Evolutionary conservation across 2,797 vertebrate species (phyloP), one percentile per base, ranked within the genome.

Genomic region (Ciconia nigra): DNA sequence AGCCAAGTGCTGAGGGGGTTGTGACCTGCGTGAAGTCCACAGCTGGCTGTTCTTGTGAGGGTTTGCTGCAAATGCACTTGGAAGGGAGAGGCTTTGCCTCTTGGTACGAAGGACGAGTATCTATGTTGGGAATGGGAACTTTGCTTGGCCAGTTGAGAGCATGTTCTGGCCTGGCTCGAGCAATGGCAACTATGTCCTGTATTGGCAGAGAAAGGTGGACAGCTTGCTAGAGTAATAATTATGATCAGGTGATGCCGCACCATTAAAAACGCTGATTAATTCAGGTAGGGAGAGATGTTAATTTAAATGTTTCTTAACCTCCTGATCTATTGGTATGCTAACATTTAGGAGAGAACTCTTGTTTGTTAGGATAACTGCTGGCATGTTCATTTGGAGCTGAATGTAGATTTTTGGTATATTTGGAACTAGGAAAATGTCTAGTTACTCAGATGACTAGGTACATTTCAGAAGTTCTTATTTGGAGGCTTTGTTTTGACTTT

Each of bases 371-470:
- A 9, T 65, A 71, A 49, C 59, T 92, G 54, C 66, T 87, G 77
- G 73, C 44, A 29, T 2, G 0, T 70, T 84, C 5, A 1, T 29
- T 44, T 58, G 57, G 69, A 90, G 42, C 80, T 83, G 76, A 67
- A 44, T 39, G 41, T 62, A 41, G 80, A 8, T 54, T 83, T 86
- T 87, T 3, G 7, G 79, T 82, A n/a, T 35, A 15, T 70, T 92
- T 94, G 78, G 93, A 92, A 66, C 73, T 81, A 26, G 83, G 70
- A 47, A 87, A 91, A 84, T 89, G 91, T 87, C 80, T 96, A 46
- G 94, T 96, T 97, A 95, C 74, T 88, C 93, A 94, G 93, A 96
- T 96, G 91, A 82, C 85, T 96, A 90, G 88, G 77, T 95, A 71
- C 3, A 0, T 66, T 93, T 88, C 65, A 82, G 69, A 88, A 95